Evolutionary conservation across 2,888 invertebrate genomes (phyloP), one percentile per base, ranked within the genome.

Genomic region (Andrena hattorfiana): DNA sequence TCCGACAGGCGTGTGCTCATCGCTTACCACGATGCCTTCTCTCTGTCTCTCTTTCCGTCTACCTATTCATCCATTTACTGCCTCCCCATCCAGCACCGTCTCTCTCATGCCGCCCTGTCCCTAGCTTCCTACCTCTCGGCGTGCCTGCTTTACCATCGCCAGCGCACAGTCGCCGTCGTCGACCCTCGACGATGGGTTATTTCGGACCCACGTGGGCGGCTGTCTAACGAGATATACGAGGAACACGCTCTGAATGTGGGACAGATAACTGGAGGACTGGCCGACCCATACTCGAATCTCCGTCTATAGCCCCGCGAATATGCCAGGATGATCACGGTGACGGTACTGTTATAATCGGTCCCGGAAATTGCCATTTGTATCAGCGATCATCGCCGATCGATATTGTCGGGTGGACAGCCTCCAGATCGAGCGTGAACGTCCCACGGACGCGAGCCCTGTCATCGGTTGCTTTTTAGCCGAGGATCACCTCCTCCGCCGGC

Each of bases 171-270:
- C 77, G 56, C 48, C 60, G 66, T 63, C 60, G 67, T 59, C 60
- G 67, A 72, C 76, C 77, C 74, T 67, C 35, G 23, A 70, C 59
- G 68, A 71, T 77, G 51, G 78, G 81, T 86, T 88, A 88, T 88
- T 90, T 89, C 77, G 84, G 84, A 54, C 84, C 42, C 87, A 83
- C 86, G 89, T 85, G 87, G 86, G 87, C 89, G 90, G 86, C 67
- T 87, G 88, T 88, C 84, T 86, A 82, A 85, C 84, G 84, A 89
- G 89, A 86, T 88, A 83, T 86, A 84, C 84, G 82, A 48, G 77
- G 82, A 84, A 85, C 84, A 83, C 79, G 85, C 32, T 75, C 51
- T 28, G 81, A 89, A 88, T 88, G 86, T 87, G 82, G 87, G 88
- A 81, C 88, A 88, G 81, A 63, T 77, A 76, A 83, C 79, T 54